phyloP scores from a whole-genome alignment of 2,113 vertebrate genomes.

The Gobiocypris rarus region DNA sequence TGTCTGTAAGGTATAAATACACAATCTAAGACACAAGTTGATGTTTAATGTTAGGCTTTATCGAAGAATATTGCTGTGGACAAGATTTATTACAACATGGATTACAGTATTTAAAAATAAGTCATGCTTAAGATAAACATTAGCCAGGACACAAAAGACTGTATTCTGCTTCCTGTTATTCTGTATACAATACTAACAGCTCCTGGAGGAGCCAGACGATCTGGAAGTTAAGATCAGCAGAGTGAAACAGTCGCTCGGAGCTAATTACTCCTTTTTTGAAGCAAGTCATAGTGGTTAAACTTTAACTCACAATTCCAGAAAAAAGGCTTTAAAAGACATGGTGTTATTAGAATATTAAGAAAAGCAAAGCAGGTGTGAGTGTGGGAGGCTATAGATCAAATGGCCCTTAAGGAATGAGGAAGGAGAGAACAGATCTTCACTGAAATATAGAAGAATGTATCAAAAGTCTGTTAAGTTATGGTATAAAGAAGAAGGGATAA shows the following conservation, averaged over 20 bases:
- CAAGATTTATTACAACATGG: too few relatives aligned
- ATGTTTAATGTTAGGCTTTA: neutral
- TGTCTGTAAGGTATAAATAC: neutral
- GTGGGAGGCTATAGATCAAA: neutral
- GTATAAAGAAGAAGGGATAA: neutral
- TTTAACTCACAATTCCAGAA: conserved; percentile 18
- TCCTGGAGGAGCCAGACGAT: neutral
- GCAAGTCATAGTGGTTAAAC: neutral
- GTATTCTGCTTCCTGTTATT: neutral
- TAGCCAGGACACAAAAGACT: neutral
- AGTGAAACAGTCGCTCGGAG: neutral
- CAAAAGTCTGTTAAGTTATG: neutral
- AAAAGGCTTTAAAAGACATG: neutral
- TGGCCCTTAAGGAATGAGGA: conserved; percentile 7
- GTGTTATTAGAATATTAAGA: conserved; percentile 5
- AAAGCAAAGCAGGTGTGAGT: neutral
- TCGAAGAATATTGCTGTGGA: neutral
- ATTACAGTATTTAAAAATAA: neutral
- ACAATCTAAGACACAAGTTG: neutral
- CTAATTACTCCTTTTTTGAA: neutral
- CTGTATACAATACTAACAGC: neutral
- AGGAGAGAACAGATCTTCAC: neutral
- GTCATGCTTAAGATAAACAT: neutral
- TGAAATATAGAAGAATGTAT: neutral
- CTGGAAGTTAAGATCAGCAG: neutral